A percentile compares a stretch with the other conserved stretches of the same genome.
Conservation (phyloP, 2,888 invertebrate genomes). For the Trachelus iudaicus region DNA sequence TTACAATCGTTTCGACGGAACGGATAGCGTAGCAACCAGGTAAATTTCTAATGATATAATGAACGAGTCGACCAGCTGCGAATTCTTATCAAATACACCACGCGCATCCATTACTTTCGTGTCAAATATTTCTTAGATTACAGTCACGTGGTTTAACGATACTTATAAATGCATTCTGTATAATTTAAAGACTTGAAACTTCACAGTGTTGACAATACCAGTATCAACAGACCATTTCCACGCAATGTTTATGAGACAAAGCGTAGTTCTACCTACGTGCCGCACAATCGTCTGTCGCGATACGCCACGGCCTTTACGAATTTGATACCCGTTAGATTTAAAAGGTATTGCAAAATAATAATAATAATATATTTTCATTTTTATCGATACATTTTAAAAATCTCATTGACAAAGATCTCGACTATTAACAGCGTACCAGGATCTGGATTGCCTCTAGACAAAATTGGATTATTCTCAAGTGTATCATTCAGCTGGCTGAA, state of each 20-base stretch:
- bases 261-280: slow-evolving; percentile 49
- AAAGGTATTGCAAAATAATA: slow-evolving; percentile 30
- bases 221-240: slow-evolving; percentile 14
- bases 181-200: slow-evolving; percentile 17
- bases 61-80: not conserved
- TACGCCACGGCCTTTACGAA: slow-evolving; percentile 52
- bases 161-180: not conserved
- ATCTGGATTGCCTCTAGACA: slow-evolving; percentile 57
- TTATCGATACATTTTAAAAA: not conserved
- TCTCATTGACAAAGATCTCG: not conserved
- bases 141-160: not conserved
- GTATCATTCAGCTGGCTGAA: slow-evolving; percentile 69
- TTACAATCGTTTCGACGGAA: slow-evolving; percentile 19
- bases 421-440: slow-evolving; percentile 31
- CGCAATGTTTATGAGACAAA: slow-evolving; percentile 17
- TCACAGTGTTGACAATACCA: slow-evolving; percentile 16
- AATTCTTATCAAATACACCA: not conserved
- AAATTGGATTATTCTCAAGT: slow-evolving; percentile 67
- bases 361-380: not conserved
- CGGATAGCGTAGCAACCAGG: slow-evolving; percentile 16
- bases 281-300: slow-evolving; percentile 50
- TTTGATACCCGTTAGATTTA: slow-evolving; percentile 49
- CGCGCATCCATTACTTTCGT: not conserved
- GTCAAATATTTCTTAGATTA: not conserved
- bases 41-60: not conserved